Conservation (phyloP, 2,888 invertebrate species). For the Campoletis raptor region DNA sequence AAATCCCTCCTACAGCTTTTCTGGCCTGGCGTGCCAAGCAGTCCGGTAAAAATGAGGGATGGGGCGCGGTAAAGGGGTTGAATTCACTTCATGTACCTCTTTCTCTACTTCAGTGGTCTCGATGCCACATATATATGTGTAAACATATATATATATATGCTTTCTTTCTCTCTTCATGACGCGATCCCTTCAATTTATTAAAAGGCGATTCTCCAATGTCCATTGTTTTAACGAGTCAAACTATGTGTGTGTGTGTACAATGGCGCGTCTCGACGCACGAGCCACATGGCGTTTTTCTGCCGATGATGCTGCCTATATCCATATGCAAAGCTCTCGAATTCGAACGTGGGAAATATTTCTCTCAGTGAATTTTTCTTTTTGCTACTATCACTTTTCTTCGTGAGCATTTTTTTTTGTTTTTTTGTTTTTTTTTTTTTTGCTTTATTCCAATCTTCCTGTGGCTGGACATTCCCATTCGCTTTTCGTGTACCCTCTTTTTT, state of each 20-base stretch:
- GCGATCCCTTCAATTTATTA: slow-evolving; percentile 81
- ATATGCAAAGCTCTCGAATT: slow-evolving; percentile 12
- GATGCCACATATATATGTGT: slow-evolving; percentile 10
- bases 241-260: slow-evolving; percentile 70
- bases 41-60: slow-evolving; percentile 49
- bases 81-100: slow-evolving; percentile 35
- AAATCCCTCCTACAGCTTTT: slow-evolving; percentile 29
- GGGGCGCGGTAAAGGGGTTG: slow-evolving; percentile 40
- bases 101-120: slow-evolving; percentile 21
- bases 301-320: slow-evolving; percentile 51
- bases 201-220: slow-evolving; percentile 77
- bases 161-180: slow-evolving; percentile 66
- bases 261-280: slow-evolving; percentile 74
- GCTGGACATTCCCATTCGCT: slow-evolving; percentile 51
- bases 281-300: slow-evolving; percentile 78
- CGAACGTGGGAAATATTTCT: slow-evolving; percentile 73
- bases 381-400: slow-evolving; percentile 19
- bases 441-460: slow-evolving; percentile 41
- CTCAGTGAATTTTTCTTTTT: slow-evolving; percentile 38
- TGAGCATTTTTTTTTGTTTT: slow-evolving; percentile 30
- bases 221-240: slow-evolving; percentile 78
- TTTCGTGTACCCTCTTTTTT: slow-evolving; percentile 50
- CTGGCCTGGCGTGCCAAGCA: slow-evolving; percentile 38
- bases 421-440: slow-evolving; percentile 17
- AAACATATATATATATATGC: neutral